These are phyloP conservation scores for Pangasianodon hypophthalmus DNA, from an alignment of 2,113 vertebrate species.

Conservation along the genomic window DNA sequence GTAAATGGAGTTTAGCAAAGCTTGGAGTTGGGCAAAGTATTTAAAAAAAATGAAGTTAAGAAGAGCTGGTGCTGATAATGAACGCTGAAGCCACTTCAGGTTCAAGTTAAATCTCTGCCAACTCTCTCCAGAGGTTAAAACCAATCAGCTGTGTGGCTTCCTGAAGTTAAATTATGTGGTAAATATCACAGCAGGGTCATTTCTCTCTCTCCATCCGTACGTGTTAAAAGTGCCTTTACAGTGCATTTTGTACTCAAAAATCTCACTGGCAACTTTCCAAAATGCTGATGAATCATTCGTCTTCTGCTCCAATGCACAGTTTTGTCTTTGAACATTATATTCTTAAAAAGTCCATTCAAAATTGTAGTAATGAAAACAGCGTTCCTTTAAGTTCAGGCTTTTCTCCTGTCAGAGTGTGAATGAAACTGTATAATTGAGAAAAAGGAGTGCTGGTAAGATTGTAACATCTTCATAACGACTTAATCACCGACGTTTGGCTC, in stretches of 20 bases:
- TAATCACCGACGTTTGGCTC: neutral
- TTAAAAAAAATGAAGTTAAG: neutral
- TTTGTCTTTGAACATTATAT: neutral
- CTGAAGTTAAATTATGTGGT: neutral
- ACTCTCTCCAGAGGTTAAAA: neutral
- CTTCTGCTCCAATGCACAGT: neutral
- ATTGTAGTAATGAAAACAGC: neutral
- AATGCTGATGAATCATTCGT: neutral
- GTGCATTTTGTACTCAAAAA: neutral
- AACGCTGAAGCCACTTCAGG: neutral
- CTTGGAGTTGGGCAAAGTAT: neutral
- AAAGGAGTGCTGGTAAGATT: constrained; percentile 12
- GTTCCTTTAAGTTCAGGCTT: neutral
- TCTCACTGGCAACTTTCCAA: constrained; percentile 12
- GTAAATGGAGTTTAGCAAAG: neutral
- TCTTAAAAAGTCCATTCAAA: neutral
- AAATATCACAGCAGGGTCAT: neutral
- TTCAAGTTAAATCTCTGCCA: neutral
- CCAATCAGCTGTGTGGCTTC: neutral
- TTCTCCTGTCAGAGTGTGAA: neutral
- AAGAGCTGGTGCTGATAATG: neutral
- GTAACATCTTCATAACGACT: neutral
- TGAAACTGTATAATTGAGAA: neutral
- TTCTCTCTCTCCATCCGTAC: neutral
- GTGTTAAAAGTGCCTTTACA: neutral